Evolutionary conservation across 1,140 invertebrate species (phyloP).

Genomic region (Bombus consobrinus): DNA sequence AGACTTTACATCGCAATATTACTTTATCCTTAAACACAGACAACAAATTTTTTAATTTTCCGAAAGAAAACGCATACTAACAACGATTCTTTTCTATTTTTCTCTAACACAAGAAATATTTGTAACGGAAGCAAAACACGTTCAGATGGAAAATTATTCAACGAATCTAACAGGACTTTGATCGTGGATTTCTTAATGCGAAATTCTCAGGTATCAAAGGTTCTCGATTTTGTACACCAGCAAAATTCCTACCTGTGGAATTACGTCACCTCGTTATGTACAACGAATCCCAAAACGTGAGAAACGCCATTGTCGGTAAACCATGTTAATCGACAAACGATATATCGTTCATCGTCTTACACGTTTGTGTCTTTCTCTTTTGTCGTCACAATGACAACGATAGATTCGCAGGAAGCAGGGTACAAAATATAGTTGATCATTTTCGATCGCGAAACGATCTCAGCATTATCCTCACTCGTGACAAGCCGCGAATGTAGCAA

Average conservation of each 20-base stretch:
- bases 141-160: neutral
- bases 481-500: constrained; percentile 24
- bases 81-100: too few relatives aligned
- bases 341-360: neutral
- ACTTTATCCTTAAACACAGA: too few relatives aligned
- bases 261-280: neutral
- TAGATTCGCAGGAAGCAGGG: neutral
- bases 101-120: neutral
- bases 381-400: neutral
- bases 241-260: neutral
- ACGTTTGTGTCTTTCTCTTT: neutral
- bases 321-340: neutral
- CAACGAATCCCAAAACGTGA: too few relatives aligned
- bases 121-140: neutral
- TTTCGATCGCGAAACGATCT: constrained; percentile 23
- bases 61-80: too few relatives aligned
- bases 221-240: neutral
- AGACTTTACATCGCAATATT: too few relatives aligned
- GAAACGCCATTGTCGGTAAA: constrained; percentile 21
- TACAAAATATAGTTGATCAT: neutral
- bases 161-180: too few relatives aligned
- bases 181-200: too few relatives aligned
- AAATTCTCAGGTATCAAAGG: neutral
- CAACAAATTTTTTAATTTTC: too few relatives aligned
- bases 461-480: constrained; percentile 21